phyloP scores from a whole-genome alignment of 1,140 invertebrate genomes.

The Matsumurasca onukii region DNA sequence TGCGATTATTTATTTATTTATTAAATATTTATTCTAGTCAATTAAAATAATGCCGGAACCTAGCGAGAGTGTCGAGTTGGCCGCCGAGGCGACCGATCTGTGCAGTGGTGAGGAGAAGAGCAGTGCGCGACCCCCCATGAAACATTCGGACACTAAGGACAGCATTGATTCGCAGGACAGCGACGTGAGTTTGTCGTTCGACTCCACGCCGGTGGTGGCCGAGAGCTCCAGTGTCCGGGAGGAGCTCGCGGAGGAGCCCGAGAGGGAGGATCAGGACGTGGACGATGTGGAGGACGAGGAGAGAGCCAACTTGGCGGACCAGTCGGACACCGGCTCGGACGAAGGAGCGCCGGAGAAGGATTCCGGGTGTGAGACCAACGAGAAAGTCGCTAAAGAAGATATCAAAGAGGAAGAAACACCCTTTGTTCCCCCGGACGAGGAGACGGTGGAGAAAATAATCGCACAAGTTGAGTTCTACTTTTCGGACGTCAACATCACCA shows the following conservation, averaged over 20 bases:
- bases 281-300: conserved; percentile 49
- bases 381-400: conserved; percentile 23
- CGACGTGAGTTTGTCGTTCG: conserved; percentile 59
- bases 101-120: neutral
- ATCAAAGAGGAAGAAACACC: conserved; percentile 43
- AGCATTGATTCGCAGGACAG: conserved; percentile 65
- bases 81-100: conserved; percentile 15
- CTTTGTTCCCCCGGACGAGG: conserved; percentile 61
- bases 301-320: conserved; percentile 57
- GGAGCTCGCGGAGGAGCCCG: neutral
- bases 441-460: conserved; percentile 73
- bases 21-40: neutral
- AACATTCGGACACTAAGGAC: conserved; percentile 59
- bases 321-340: conserved; percentile 56
- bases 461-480: conserved; percentile 92
- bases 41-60: conserved; percentile 17
- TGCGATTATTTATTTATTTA: neutral
- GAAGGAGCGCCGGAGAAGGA: conserved; percentile 29
- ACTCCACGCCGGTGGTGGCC: conserved; percentile 44
- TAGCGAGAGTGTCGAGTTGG: conserved; percentile 22
- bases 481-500: conserved; percentile 90
- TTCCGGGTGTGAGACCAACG: neutral
- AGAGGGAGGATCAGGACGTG: neutral
- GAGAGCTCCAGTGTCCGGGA: conserved; percentile 42
- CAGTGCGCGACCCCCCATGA: conserved; percentile 49